These are phyloP conservation scores for Tetheella fluctuosa DNA, from an alignment of 2,888 invertebrate genomes.

Conservation along the genomic window DNA sequence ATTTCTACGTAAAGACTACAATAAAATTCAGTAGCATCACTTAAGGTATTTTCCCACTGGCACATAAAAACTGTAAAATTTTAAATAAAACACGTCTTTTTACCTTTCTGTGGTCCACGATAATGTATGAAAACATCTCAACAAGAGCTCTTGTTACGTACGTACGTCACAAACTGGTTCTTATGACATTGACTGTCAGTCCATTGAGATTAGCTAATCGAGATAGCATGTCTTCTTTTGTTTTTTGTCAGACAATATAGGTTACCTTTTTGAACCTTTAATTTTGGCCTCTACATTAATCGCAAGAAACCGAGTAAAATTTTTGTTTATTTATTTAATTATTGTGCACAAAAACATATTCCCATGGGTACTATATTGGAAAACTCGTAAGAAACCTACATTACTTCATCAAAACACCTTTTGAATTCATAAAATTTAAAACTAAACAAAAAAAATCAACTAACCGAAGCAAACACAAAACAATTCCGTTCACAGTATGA, in stretches of 20 bases:
- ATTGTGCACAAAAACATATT: no score
- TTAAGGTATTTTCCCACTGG: background rate
- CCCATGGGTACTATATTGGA: background rate
- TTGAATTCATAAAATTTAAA: background rate
- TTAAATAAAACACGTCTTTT: background rate
- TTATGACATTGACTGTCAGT: constrained; percentile 36
- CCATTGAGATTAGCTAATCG: constrained; percentile 8
- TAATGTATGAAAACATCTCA: background rate
- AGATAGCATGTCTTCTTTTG: background rate
- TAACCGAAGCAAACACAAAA: constrained; percentile 43
- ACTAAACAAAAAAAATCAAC: constrained; percentile 19
- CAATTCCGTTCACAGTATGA: constrained; percentile 19
- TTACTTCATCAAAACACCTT: background rate
- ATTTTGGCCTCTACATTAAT: no score
- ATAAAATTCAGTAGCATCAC: background rate
- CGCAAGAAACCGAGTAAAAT: no score
- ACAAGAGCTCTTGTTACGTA: background rate
- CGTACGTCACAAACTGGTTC: constrained; percentile 40
- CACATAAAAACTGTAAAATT: background rate
- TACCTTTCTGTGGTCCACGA: background rate
- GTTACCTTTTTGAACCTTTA: no score
- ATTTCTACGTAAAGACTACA: background rate
- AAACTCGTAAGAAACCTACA: background rate
- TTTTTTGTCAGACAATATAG: background rate
- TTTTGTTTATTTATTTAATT: no score